phyloP scores from a whole-genome alignment of 2,888 invertebrate species.

The Lycocerus yunnanus region DNA sequence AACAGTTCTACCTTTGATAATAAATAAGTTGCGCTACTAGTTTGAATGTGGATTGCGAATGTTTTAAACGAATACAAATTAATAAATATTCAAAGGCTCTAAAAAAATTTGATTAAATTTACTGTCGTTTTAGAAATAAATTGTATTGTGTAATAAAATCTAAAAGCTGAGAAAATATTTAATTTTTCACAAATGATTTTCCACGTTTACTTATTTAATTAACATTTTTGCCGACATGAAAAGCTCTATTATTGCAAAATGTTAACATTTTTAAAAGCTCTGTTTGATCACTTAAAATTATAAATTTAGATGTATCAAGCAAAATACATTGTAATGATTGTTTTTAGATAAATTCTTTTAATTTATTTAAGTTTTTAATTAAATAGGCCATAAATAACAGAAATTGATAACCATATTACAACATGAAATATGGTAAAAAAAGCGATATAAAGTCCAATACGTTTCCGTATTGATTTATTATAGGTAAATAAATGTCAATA shows the following conservation, averaged over 20 bases:
- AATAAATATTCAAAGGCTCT: background rate
- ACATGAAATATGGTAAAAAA: background rate
- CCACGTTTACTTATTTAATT: background rate
- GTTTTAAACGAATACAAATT: too few species aligned
- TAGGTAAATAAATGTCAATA: slow-evolving; percentile 2
- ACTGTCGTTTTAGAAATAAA: background rate
- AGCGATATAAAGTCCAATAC: background rate
- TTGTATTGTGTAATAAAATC: background rate
- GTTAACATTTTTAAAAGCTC: background rate
- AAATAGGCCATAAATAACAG: background rate
- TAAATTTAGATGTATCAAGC: background rate
- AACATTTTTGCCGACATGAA: background rate
- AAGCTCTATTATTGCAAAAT: background rate
- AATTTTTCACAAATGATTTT: background rate
- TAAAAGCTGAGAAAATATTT: background rate
- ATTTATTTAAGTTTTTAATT: background rate
- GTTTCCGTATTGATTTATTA: background rate
- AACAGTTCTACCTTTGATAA: background rate
- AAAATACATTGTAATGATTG: background rate
- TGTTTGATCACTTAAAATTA: background rate
- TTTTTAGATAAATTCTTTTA: background rate
- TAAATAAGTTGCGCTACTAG: background rate
- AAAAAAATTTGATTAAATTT: background rate
- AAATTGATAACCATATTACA: background rate
- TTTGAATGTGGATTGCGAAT: background rate